Percentiles rank a stretch among this genome's conserved stretches.
These are phyloP conservation scores for Liasis olivaceus DNA, from an alignment of 2,797 vertebrate species.

Conservation along the genomic window DNA sequence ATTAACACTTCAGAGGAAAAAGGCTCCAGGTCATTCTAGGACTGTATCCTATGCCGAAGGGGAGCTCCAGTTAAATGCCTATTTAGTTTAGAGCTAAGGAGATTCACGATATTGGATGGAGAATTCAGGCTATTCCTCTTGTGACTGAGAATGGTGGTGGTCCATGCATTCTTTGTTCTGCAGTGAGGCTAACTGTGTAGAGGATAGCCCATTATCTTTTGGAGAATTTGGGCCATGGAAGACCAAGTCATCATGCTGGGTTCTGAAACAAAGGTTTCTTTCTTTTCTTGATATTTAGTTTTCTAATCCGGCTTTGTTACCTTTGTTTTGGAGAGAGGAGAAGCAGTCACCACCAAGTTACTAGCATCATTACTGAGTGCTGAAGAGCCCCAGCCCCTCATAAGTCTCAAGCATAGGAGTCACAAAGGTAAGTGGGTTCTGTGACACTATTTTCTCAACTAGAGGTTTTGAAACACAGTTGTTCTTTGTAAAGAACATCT, in stretches of 20 bases:
- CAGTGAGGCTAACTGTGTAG: neutral
- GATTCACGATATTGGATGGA: neutral
- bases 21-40: no score
- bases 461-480: rapidly evolving
- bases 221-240: neutral
- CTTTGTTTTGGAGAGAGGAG: neutral
- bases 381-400: slow-evolving; percentile 32
- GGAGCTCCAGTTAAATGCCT: no score
- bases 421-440: neutral
- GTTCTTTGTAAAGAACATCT: neutral
- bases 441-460: slow-evolving; percentile 2
- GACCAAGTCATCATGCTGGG: no score
- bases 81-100: no score
- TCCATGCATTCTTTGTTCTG: neutral
- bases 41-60: no score
- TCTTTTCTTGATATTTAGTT: neutral
- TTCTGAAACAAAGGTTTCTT: no score
- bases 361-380: neutral
- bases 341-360: neutral
- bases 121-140: neutral
- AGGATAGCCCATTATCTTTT: neutral
- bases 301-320: no score
- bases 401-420: neutral
- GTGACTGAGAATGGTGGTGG: neutral
- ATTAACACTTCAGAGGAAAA: no score